Percentiles rank a stretch among this genome's conserved stretches.
phyloP scores from a whole-genome alignment of 2,113 vertebrate species.

The Vulpes vulpes region DNA sequence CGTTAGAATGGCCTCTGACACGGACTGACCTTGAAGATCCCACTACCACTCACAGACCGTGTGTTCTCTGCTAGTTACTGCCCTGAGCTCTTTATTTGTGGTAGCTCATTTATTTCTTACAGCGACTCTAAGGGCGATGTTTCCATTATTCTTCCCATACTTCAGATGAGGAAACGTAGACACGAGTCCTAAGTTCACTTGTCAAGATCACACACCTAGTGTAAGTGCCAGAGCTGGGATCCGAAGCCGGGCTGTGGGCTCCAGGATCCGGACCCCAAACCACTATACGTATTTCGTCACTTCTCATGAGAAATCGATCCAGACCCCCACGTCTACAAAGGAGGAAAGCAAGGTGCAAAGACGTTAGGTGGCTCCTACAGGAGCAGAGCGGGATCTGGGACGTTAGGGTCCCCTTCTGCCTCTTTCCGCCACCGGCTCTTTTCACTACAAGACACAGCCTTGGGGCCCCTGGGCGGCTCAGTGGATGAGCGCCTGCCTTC shows the following conservation, averaged over 20 bases:
- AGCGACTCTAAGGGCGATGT: background rate
- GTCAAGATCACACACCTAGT: background rate
- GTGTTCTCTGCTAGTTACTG: background rate
- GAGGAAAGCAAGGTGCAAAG: background rate
- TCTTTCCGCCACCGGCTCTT: background rate
- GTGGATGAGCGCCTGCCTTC: too few relatives aligned
- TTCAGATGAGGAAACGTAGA: slow-evolving; percentile 48
- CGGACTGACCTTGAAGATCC: background rate
- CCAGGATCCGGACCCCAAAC: background rate
- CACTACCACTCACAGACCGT: background rate
- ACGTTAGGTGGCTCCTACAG: background rate
- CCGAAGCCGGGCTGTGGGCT: background rate
- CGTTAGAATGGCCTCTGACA: slow-evolving; percentile 23
- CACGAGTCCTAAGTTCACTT: background rate
- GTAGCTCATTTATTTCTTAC: background rate
- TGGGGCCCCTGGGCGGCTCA: too few relatives aligned
- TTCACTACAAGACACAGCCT: background rate
- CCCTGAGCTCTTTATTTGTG: background rate
- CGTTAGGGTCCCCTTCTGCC: background rate
- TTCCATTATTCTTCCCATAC: background rate
- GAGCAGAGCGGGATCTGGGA: background rate
- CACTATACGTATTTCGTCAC: background rate
- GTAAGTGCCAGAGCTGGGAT: background rate
- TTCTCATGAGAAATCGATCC: background rate
- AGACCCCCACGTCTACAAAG: background rate